These are phyloP conservation scores for Ophiothrix spiculata DNA, from an alignment of 35 echinoderm and acorn worm genomes.

Conservation along the genomic window DNA sequence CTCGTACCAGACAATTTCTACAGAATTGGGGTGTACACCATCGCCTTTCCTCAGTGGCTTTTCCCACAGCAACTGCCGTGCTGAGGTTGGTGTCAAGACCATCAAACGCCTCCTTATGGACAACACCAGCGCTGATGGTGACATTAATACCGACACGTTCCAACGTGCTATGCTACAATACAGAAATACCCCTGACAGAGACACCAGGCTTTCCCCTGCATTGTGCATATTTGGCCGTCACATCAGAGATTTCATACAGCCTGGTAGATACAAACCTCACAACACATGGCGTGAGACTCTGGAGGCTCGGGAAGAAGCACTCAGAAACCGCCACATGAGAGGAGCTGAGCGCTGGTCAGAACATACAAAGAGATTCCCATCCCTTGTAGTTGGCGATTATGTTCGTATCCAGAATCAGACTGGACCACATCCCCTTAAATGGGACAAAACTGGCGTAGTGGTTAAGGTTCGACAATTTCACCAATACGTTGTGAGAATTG, in stretches of 20 bases:
- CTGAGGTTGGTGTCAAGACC: conserved; percentile 51
- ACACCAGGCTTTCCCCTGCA: conserved; percentile 37
- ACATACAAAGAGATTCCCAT: not conserved
- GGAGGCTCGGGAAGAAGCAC: conserved; percentile 13
- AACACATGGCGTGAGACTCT: conserved; percentile 20
- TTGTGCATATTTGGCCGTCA: conserved; percentile 32
- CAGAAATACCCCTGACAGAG: conserved; percentile 39
- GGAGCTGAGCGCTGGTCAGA: not conserved
- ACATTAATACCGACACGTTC: conserved; percentile 32
- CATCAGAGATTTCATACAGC: conserved; percentile 37
- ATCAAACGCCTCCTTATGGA: conserved; percentile 34
- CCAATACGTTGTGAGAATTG: too few species aligned
- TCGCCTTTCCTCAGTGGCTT: conserved; percentile 45
- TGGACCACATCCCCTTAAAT: conserved; percentile 16
- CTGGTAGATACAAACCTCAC: conserved; percentile 38
- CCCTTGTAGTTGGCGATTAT: not conserved
- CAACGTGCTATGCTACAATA: conserved; percentile 49
- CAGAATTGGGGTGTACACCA: conserved; percentile 35
- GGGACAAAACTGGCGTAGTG: conserved; percentile 47
- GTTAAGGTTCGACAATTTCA: conserved; percentile 24
- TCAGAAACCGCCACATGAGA: conserved; percentile 22
- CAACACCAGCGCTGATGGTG: conserved; percentile 9
- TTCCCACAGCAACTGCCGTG: conserved; percentile 12
- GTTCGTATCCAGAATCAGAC: conserved; percentile 39
- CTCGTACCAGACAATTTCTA: not conserved